Evolutionary conservation across 2,797 vertebrate species (phyloP), one percentile per base, ranked within the genome.

Genomic region (Manis crassicaudata): DNA sequence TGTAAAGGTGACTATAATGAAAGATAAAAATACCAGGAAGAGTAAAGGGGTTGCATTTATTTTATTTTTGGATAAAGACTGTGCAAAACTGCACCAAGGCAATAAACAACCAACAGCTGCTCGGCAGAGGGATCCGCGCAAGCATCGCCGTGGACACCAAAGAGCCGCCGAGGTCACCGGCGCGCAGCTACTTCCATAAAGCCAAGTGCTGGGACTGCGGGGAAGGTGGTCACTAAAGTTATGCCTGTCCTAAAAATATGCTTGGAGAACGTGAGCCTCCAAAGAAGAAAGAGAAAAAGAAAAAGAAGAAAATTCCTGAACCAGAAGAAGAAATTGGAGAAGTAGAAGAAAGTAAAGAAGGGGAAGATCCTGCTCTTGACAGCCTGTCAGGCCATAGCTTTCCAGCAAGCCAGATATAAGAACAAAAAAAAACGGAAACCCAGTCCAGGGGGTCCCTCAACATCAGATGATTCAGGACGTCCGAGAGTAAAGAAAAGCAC

Each of bases 301-400:
- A 99, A 98, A 99, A 98, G 98, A 99, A 99, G 98, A 99, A 99
- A 98, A 18, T 79, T 54, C 98, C 98, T 96, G 98, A 99, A 86
- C 97, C 98, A 32, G 99, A 99, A 94, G 98, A 98, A 97, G 98
- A 99, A 97, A 96, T 99, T 90, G 99, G 99, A 92, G 99, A 99
- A 82, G 98, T 98, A 80, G 98, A 99, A 98, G 99, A 99, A 97
- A 99, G 99, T 92, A 99, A 99, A 96, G 99, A 99, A 96, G 99
- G 99, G 93, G 99, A 99, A 97, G 99, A 99, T 86, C 99, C 99
- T 87, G 99, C 99, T 54, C 98, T 99, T 60, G 99, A 99, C 92
- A 99, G 99, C 97, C 98, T 99, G 99, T 98, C 99, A 99, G 98
- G 99, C 99, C 91, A 99, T 99, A 97, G 99, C 99, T 96, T 99